Conservation (phyloP, 2,797 vertebrate species). For the Picus viridis region DNA sequence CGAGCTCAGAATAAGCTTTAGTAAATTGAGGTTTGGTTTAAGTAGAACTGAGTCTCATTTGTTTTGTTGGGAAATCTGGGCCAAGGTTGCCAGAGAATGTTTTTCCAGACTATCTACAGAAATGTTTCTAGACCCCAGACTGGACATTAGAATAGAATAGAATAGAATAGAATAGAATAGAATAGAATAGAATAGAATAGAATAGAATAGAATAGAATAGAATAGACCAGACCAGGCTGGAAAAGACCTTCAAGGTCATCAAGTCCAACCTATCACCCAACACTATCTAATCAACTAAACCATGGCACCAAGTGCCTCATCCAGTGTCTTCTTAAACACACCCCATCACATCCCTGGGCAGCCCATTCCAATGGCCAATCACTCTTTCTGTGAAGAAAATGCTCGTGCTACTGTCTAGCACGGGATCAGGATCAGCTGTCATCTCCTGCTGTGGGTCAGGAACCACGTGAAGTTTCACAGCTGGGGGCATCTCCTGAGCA, state of each 20-base stretch:
- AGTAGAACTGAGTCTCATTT: background rate
- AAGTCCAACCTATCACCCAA: too few species aligned
- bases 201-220: too few species aligned
- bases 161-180: too few species aligned
- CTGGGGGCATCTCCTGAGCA: background rate
- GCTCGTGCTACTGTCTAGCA: background rate
- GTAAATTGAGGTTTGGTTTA: background rate
- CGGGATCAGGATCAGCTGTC: background rate
- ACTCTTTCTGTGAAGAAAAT: background rate
- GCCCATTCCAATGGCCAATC: too few species aligned
- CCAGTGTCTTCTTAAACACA: too few species aligned
- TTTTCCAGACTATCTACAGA: background rate
- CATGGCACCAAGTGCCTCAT: too few species aligned
- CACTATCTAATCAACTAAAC: too few species aligned
- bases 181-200: too few species aligned
- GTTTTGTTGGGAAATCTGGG: background rate
- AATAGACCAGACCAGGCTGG: too few species aligned
- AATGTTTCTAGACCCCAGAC: background rate
- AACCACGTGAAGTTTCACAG: background rate
- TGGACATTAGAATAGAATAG: background rate
- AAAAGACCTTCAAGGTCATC: too few species aligned
- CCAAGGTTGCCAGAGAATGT: background rate
- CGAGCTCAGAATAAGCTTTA: background rate
- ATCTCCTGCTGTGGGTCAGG: fast-evolving
- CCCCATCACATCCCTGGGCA: too few species aligned